A percentile compares a stretch with the other conserved stretches of the same genome.
These are phyloP conservation scores for Nudaria mundana DNA, from an alignment of 2,888 invertebrate species.

Conservation along the genomic window DNA sequence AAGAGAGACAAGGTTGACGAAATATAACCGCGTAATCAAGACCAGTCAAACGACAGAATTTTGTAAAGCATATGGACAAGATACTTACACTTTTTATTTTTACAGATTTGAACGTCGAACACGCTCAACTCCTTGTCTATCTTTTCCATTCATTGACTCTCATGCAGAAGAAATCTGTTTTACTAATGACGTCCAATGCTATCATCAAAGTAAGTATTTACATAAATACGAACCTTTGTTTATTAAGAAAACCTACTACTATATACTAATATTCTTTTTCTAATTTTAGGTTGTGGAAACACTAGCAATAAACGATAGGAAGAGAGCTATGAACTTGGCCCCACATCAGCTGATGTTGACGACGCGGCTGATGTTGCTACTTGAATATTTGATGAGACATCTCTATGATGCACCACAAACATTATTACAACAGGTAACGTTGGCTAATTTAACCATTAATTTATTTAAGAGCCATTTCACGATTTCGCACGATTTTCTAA, in stretches of 20 bases:
- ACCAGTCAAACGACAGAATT: too few relatives aligned
- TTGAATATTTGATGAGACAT: constrained; percentile 97
- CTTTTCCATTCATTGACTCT: constrained; percentile 96
- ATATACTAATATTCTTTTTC: neutral
- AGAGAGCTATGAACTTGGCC: constrained; percentile 55
- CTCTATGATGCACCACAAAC: constrained; percentile 95
- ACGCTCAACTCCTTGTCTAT: constrained; percentile 95
- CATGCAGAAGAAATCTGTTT: constrained; percentile 97
- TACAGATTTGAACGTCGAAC: constrained; percentile 97
- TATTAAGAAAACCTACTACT: too few relatives aligned
- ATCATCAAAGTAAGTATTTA: constrained; percentile 66
- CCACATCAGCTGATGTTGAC: constrained; percentile 89
- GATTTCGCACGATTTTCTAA: too few relatives aligned
- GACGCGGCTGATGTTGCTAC: constrained; percentile 90
- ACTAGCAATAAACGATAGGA: constrained; percentile 63
- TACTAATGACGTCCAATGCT: constrained; percentile 90
- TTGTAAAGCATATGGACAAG: too few relatives aligned
- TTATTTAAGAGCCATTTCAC: neutral
- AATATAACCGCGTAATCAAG: too few relatives aligned
- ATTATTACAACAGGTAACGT: constrained; percentile 89
- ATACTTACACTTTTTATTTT: constrained; percentile 41
- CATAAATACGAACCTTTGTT: too few relatives aligned
- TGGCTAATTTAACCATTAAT: neutral
- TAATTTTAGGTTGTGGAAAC: constrained; percentile 66
- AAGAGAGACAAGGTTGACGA: too few relatives aligned